Evolutionary conservation across 1,140 invertebrate species (phyloP).

Genomic region (Macrotrachela quadricornifera): DNA sequence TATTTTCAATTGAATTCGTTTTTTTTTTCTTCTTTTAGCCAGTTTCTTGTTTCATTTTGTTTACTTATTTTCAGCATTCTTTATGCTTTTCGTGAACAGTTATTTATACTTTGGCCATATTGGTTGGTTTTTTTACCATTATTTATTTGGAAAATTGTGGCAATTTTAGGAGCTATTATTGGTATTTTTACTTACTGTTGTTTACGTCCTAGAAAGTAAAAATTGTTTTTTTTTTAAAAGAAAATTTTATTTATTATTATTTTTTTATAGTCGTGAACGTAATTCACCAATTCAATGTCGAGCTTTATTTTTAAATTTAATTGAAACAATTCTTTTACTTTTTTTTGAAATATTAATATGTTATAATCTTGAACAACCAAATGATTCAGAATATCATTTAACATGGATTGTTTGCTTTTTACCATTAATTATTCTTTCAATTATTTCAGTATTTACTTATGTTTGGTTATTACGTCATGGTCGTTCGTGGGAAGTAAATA

Average conservation of each 20-base stretch:
- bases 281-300: conserved; percentile 88
- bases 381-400: conserved; percentile 35
- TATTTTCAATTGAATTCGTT: too few relatives aligned
- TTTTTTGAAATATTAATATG: conserved; percentile 89
- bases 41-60: conserved; percentile 33
- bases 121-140: conserved; percentile 80
- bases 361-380: conserved; percentile 68
- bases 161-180: conserved; percentile 60
- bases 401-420: conserved; percentile 71
- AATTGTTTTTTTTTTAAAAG: too few relatives aligned
- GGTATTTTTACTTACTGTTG: conserved; percentile 40
- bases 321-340: conserved; percentile 69
- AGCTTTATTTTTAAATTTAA: conserved; percentile 79
- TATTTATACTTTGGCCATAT: conserved; percentile 65
- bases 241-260: too few relatives aligned
- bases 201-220: too few relatives aligned
- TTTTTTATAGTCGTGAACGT: conserved; percentile 51
- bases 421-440: conserved; percentile 79
- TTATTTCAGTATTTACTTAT: conserved; percentile 84
- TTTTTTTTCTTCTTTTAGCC: too few relatives aligned
- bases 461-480: conserved; percentile 96
- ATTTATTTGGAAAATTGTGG: conserved; percentile 85
- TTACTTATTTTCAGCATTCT: conserved; percentile 68
- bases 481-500: conserved; percentile 58
- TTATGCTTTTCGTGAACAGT: conserved; percentile 66